Evolutionary conservation across 2,113 vertebrate species (phyloP).

Genomic region (Gavialis gangeticus): DNA sequence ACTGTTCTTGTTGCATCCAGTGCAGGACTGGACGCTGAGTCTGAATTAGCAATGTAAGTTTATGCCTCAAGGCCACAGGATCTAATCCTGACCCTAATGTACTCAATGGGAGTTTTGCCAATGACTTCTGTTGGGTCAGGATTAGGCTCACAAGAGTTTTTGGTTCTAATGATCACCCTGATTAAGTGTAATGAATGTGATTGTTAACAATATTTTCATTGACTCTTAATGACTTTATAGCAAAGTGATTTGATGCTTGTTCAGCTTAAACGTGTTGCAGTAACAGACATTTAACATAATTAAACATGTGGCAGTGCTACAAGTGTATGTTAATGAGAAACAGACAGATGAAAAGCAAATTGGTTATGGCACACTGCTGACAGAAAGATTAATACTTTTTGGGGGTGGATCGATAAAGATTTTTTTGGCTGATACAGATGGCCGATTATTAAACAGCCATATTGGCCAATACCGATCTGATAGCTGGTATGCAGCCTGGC

Average conservation of each 20-base stretch:
- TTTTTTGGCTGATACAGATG: too few relatives aligned
- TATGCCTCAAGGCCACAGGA: not conserved
- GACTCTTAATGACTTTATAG: not conserved
- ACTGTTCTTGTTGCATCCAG: rapidly evolving
- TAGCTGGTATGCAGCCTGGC: too few relatives aligned
- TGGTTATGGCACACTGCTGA: not conserved
- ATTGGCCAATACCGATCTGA: too few relatives aligned
- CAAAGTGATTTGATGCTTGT: not conserved
- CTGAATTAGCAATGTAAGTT: not conserved
- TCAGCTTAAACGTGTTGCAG: not conserved
- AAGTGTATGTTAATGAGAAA: not conserved
- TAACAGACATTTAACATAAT: not conserved
- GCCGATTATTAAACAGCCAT: too few relatives aligned
- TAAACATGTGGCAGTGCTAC: not conserved
- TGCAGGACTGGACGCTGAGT: not conserved
- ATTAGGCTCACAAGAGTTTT: not conserved
- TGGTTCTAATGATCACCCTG: not conserved
- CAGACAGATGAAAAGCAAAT: not conserved
- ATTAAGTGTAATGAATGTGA: not conserved
- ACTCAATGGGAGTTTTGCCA: not conserved
- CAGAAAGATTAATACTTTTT: not conserved
- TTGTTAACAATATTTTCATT: not conserved
- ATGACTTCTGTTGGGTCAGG: not conserved
- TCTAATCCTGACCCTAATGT: not conserved
- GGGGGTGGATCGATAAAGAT: not conserved